Base-by-base conservation (phyloP, 30 jellyfish, hydroid and myxozoan species). In the Turritopsis rubra region DNA sequence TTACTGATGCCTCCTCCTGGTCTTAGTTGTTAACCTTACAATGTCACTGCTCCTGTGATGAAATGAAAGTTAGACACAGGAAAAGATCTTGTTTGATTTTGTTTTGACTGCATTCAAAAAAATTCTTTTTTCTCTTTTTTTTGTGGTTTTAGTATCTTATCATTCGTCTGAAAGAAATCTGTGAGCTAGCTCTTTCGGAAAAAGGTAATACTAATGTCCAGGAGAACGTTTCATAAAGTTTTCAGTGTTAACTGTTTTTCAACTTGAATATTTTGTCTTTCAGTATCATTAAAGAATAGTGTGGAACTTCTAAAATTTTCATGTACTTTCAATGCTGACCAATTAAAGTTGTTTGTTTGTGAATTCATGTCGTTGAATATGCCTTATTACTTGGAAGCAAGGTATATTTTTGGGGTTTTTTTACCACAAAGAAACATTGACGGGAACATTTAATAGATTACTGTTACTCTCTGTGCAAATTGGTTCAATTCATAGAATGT, bases 201-300 rank as follows among this genome's bases (percentile, higher is more conserved):
- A 88, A 85, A 81, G 73, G 97, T 90, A 60, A 84, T 84, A 27
- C 8, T n/a, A n/a, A n/a, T n/a, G n/a, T n/a, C n/a, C n/a, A n/a
- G n/a, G n/a, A n/a, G n/a, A n/a, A n/a, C n/a, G n/a, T n/a, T n/a
- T n/a, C n/a, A n/a, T n/a, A n/a, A n/a, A n/a, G n/a, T n/a, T n/a
- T n/a, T n/a, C n/a, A n/a, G n/a, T n/a, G n/a, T n/a, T n/a, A n/a
- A n/a, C n/a, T n/a, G n/a, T n/a, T n/a, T n/a, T n/a, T n/a, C n/a
- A n/a, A n/a, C n/a, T n/a, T n/a, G n/a, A 52, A 22, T 75, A 28
- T 52, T 28, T 66, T 18, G 5, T 28, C 30, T 79, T 77, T n/a
- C 83, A 89, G 96, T 89, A 53, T 78, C 96, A 28, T 27, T 89
- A 74, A 89, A 85, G 70, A 89, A 89, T 65, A 89, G 77, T 16